Conservation (phyloP, 2,888 invertebrate species). For the Lampropteryx suffumata region DNA sequence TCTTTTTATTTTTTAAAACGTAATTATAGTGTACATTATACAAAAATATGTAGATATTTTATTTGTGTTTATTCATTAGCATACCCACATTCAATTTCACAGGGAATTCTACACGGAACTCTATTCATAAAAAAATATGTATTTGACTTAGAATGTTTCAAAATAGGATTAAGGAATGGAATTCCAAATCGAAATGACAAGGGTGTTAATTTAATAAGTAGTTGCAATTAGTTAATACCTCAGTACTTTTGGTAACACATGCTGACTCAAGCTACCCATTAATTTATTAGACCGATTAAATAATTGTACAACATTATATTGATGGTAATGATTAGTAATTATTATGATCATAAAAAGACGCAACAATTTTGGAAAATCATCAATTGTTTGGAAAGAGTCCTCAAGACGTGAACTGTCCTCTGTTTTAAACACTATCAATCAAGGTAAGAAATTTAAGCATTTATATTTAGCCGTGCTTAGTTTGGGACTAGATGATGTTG, state of each 20-base stretch:
- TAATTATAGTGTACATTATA: too few relatives aligned
- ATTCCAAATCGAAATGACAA: too few relatives aligned
- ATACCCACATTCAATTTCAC: too few relatives aligned
- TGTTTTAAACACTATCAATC: not conserved
- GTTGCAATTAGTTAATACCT: not conserved
- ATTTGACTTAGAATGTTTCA: too few relatives aligned
- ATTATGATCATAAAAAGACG: slow-evolving; percentile 12
- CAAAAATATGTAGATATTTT: too few relatives aligned
- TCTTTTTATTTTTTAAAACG: too few relatives aligned
- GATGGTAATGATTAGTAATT: not conserved
- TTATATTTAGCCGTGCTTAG: too few relatives aligned
- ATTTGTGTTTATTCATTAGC: too few relatives aligned
- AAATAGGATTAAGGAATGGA: too few relatives aligned
- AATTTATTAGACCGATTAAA: slow-evolving; percentile 1
- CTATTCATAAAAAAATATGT: too few relatives aligned
- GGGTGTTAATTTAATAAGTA: not conserved
- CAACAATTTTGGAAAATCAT: slow-evolving; percentile 3
- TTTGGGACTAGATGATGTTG: too few relatives aligned
- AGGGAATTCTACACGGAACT: too few relatives aligned
- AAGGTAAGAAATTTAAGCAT: slow-evolving; percentile 19
- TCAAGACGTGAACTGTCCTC: slow-evolving; percentile 1
- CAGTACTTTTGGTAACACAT: not conserved
- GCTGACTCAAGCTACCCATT: not conserved
- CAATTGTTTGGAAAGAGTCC: slow-evolving; percentile 6
- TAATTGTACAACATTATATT: slow-evolving; percentile 17